Evolutionary conservation across 2,113 vertebrate genomes (phyloP).

Genomic region (Chaenogobius annularis): DNA sequence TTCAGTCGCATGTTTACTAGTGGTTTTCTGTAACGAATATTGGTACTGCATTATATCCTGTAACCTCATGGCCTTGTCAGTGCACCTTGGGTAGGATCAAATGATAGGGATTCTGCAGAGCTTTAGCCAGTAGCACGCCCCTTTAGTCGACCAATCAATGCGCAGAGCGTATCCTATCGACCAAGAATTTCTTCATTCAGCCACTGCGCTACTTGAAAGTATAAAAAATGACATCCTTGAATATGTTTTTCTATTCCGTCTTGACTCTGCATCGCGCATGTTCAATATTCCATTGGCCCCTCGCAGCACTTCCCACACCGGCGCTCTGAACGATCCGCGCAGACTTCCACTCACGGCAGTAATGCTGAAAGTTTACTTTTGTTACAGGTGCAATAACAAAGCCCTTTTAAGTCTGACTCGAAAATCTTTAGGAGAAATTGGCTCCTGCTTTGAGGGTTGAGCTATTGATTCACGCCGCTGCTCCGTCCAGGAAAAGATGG

Average conservation of each 20-base stretch:
- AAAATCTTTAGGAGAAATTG: slow-evolving; percentile 83
- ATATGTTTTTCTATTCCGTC: slow-evolving; percentile 2
- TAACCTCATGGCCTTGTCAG: no score
- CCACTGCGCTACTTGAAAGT: background rate
- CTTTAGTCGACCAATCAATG: no score
- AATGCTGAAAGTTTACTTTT: slow-evolving; percentile 77
- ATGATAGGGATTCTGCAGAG: no score
- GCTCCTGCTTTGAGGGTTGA: slow-evolving; percentile 74
- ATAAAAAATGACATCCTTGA: background rate
- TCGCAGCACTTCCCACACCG: slow-evolving; percentile 10
- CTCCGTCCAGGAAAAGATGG: slow-evolving; percentile 75
- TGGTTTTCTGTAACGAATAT: no score
- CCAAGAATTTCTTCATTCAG: no score
- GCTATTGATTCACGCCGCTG: slow-evolving; percentile 77
- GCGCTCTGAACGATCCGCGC: slow-evolving; percentile 8
- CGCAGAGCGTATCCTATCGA: no score
- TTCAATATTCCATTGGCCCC: background rate
- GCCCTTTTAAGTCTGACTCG: slow-evolving; percentile 79
- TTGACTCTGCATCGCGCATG: background rate
- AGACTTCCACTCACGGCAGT: slow-evolving; percentile 42
- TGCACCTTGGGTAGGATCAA: no score
- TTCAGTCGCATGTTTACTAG: no score
- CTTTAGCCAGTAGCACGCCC: no score
- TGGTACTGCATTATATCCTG: no score
- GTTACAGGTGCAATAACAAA: slow-evolving; percentile 79